Evolutionary conservation across 2,888 invertebrate genomes (phyloP).

Genomic region (Corythucha ciliata): DNA sequence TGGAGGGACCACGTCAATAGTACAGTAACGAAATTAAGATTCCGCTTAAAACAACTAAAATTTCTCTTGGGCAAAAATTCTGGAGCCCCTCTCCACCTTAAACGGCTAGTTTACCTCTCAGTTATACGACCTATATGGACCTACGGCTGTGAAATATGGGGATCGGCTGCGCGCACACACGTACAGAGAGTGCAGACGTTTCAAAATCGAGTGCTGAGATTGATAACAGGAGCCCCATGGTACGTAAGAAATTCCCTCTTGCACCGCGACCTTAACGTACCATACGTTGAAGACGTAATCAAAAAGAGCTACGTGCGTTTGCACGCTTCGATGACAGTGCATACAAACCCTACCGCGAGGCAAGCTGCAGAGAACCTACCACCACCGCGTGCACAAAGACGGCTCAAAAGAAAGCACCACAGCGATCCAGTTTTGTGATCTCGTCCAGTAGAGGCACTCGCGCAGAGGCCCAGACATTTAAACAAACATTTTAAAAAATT

Average conservation of each 20-base stretch:
- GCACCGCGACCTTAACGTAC: conserved; percentile 1
- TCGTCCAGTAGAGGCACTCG: too few species aligned
- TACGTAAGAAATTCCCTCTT: conserved; percentile 2
- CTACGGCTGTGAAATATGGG: conserved; percentile 10
- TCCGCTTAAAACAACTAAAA: not conserved
- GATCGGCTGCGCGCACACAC: not conserved
- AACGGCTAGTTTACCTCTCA: not conserved
- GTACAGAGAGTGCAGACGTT: conserved; percentile 4
- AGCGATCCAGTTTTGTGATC: too few species aligned
- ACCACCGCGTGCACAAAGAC: too few species aligned
- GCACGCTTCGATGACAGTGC: too few species aligned
- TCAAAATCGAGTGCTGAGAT: conserved; percentile 8
- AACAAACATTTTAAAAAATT: too few species aligned
- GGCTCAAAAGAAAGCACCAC: too few species aligned
- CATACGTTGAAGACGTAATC: conserved; percentile 1
- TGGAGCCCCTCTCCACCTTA: not conserved
- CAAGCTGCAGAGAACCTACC: too few species aligned
- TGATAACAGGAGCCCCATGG: conserved; percentile 9
- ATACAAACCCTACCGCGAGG: too few species aligned
- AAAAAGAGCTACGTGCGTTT: too few species aligned
- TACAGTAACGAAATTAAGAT: not conserved
- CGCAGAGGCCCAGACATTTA: too few species aligned
- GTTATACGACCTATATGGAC: conserved; percentile 2
- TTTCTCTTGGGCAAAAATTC: not conserved
- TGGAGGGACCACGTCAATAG: not conserved